Evolutionary conservation across 2,797 vertebrate species (phyloP), one percentile per base, ranked within the genome.

Genomic region (Presbytis comata): DNA sequence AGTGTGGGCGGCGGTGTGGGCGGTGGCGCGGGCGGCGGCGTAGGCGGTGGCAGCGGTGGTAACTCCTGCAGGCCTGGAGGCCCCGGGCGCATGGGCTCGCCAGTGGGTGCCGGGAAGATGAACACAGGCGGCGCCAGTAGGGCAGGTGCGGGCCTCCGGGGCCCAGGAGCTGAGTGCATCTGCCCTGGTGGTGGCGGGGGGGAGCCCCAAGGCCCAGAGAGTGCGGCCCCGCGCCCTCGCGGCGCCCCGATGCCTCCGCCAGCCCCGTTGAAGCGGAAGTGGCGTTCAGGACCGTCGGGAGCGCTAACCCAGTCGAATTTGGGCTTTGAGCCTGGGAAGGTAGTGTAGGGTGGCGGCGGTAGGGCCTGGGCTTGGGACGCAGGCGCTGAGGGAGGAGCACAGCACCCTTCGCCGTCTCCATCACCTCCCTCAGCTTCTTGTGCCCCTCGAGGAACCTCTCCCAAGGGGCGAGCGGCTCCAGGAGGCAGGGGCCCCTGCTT

Each of bases 301-400:
- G 96, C 89, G 28, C 90, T 96, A 44, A 96, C 91, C 97, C 97
- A 98, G 59, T 98, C 96, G 53, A 97, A 97, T 57, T 97, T 98
- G 41, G 98, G 97, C 67, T 98, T 98, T 0, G 95, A 97, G 28
- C 94, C 96, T 13, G 96, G 93, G 61, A 97, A 97, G 64, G 96
- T 92, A 17, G 96, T 91, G 59, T 97, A 92, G 84, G 92, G 78
- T 44, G 98, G 89, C 11, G 97, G 96, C 1, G 80, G 96, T 19
- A 95, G 92, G 57, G 81, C 80, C 48, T 88, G 92, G 55, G n/a
- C 19, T 2, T 86, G 95, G 78, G 95, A 41, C 26, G 75, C 91
- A 26, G 97, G 90, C 12, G 33, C 84, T 13, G 78, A 80, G 41
- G 87, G 72, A 33, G 33, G 24, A 19, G 82, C 85, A 24, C 93